phyloP scores from a whole-genome alignment of 2,797 vertebrate genomes.

The Smutsia gigantea region DNA sequence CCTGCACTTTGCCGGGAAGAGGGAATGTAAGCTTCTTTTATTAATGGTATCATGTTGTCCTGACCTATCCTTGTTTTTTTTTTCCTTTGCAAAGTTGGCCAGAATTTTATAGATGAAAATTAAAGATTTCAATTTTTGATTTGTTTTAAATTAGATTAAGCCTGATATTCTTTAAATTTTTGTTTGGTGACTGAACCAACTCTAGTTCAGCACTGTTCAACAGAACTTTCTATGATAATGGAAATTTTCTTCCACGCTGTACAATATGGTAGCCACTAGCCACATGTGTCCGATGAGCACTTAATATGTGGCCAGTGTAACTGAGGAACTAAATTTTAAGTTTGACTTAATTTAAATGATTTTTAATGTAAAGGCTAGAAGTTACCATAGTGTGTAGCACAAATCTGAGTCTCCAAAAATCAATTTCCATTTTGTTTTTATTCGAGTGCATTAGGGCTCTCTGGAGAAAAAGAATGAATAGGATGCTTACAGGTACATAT shows the following conservation, averaged over 20 bases:
- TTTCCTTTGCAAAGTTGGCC: background rate
- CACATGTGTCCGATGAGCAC: background rate
- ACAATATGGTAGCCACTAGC: background rate
- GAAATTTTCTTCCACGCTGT: background rate
- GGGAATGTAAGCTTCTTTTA: slow-evolving; percentile 46
- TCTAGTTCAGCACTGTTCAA: background rate
- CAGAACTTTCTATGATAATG: background rate
- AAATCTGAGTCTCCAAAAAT: background rate
- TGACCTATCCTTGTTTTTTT: background rate
- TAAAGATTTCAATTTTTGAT: slow-evolving; percentile 40
- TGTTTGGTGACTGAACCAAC: background rate
- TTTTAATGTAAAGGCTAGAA: background rate
- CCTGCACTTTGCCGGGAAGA: slow-evolving; percentile 13
- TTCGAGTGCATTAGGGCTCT: background rate
- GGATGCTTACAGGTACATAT: background rate
- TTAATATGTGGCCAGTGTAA: background rate
- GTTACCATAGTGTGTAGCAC: background rate
- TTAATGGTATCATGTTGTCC: slow-evolving; percentile 28
- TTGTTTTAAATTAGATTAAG: slow-evolving; percentile 49
- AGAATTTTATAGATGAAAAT: slow-evolving; percentile 28
- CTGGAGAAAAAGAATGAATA: background rate
- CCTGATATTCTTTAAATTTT: background rate
- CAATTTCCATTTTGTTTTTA: background rate
- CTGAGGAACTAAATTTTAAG: background rate
- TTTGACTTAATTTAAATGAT: background rate